Percentiles rank a stretch among this genome's conserved stretches.
Evolutionary conservation across 2,113 vertebrate species (phyloP).

Genomic region (Raphicerus campestris): DNA sequence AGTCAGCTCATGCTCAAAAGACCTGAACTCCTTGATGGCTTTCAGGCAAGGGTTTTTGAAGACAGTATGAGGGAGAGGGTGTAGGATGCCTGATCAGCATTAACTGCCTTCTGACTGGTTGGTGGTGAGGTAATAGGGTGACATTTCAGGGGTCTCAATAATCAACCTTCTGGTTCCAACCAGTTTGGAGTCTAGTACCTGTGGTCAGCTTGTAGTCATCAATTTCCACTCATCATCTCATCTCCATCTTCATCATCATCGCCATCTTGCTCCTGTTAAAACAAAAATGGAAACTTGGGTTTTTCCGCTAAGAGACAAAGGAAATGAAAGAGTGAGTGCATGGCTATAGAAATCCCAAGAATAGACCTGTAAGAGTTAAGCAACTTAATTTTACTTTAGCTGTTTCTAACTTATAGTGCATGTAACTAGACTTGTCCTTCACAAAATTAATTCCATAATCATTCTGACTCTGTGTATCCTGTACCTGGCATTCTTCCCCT

Average conservation of each 20-base stretch:
- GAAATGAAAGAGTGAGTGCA: not conserved
- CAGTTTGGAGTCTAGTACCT: not conserved
- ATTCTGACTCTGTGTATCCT: not conserved
- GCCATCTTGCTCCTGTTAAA: not conserved
- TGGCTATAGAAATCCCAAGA: not conserved
- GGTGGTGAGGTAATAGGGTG: not conserved
- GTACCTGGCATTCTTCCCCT: not conserved
- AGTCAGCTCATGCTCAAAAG: not conserved
- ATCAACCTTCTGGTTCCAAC: not conserved
- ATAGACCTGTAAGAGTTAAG: not conserved
- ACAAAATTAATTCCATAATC: not conserved
- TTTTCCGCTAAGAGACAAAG: not conserved
- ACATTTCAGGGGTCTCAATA: not conserved
- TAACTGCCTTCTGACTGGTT: not conserved
- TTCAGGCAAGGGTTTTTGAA: not conserved
- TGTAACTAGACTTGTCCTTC: not conserved
- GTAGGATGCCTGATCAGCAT: not conserved
- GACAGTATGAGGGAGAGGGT: not conserved
- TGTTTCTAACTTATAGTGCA: not conserved
- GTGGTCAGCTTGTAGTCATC: not conserved
- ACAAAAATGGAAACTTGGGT: not conserved
- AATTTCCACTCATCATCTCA: not conserved
- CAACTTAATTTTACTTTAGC: not conserved
- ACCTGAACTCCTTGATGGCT: not conserved
- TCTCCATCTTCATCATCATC: not conserved